These are phyloP conservation scores for Phylloscopus collybita DNA, from an alignment of 2,797 vertebrate species.

Conservation along the genomic window DNA sequence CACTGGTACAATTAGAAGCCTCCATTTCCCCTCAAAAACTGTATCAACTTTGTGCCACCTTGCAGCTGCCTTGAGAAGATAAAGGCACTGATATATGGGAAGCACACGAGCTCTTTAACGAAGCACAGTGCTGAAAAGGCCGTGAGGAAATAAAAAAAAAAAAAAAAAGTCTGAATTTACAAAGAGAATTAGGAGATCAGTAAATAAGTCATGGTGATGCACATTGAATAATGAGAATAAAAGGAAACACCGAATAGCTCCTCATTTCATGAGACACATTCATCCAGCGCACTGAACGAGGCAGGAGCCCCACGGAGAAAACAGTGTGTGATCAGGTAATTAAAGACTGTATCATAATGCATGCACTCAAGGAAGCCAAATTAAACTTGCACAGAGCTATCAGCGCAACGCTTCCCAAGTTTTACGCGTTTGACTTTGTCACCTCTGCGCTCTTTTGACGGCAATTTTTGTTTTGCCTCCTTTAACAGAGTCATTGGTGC, in stretches of 20 bases:
- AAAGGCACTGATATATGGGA: background rate
- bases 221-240: slow-evolving; percentile 34
- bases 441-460: background rate
- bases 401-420: background rate
- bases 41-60: background rate
- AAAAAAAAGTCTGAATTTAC: slow-evolving; percentile 6
- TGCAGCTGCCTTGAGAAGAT: background rate
- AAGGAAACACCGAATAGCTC: slow-evolving; percentile 24
- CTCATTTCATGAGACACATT: slow-evolving; percentile 39
- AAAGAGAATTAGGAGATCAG: slow-evolving; percentile 53
- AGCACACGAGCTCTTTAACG: background rate
- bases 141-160: background rate
- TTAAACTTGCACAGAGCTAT: slow-evolving; percentile 37
- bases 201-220: slow-evolving; percentile 53
- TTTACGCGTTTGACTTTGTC: background rate
- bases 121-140: background rate
- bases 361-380: slow-evolving; percentile 50
- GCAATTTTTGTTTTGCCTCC: slow-evolving; percentile 30
- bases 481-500: background rate
- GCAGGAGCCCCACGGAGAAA: slow-evolving; percentile 30
- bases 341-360: slow-evolving; percentile 54
- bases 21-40: background rate
- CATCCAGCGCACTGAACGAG: slow-evolving; percentile 16
- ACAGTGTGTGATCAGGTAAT: slow-evolving; percentile 46
- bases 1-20: background rate